Conservation (phyloP, 2,113 vertebrate genomes). For the Lophochroa leadbeateri region DNA sequence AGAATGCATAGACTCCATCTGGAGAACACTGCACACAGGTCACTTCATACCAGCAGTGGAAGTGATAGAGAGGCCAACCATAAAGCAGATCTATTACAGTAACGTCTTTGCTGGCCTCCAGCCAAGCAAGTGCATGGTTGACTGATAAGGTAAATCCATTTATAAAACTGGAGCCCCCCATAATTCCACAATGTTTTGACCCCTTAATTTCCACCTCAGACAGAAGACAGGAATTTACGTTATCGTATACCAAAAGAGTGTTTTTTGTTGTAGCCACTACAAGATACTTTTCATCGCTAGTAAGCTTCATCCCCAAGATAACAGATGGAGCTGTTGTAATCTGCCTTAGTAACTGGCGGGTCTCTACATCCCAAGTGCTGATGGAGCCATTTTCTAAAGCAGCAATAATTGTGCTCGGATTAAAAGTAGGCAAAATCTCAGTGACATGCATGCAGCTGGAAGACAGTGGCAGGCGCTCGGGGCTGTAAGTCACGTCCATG, state of each 20-base stretch:
- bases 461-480: conserved; percentile 90
- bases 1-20: conserved; percentile 94
- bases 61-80: conserved; percentile 96
- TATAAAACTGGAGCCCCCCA: conserved; percentile 87
- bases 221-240: conserved; percentile 94
- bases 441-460: conserved; percentile 95
- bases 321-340: conserved; percentile 94
- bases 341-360: conserved; percentile 89
- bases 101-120: conserved; percentile 96
- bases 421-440: conserved; percentile 92
- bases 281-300: conserved; percentile 92
- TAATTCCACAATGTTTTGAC: conserved; percentile 87
- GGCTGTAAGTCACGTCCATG: conserved; percentile 96
- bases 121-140: conserved; percentile 95
- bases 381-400: conserved; percentile 96
- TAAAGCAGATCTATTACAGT: conserved; percentile 95
- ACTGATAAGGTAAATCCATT: conserved; percentile 93
- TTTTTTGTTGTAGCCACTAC: conserved; percentile 97
- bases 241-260: conserved; percentile 95
- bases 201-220: conserved; percentile 98
- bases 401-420: conserved; percentile 90
- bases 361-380: conserved; percentile 97
- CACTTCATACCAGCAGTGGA: conserved; percentile 99
- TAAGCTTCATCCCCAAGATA: conserved; percentile 92
- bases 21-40: conserved; percentile 96